These are phyloP conservation scores for Umimayanthus chanpuru DNA, from an alignment of 92 coral and sea anemone species.

Conservation along the genomic window DNA sequence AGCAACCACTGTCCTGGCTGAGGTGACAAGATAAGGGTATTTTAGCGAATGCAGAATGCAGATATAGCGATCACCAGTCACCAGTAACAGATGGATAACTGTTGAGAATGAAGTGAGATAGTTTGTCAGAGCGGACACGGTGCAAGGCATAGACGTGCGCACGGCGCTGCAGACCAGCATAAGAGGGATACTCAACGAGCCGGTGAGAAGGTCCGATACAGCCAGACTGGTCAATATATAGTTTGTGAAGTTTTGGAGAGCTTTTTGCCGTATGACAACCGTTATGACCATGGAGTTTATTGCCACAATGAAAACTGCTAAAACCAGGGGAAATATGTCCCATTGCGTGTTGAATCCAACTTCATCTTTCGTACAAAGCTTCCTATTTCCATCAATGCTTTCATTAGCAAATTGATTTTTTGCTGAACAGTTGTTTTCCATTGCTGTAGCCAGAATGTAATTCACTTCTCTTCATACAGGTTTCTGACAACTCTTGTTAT, in stretches of 20 bases:
- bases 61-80: slow-evolving; percentile 50
- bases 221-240: slow-evolving; percentile 51
- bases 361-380: background rate
- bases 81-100: slow-evolving; percentile 53
- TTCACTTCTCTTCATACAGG: background rate
- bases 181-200: slow-evolving; percentile 47
- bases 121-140: slow-evolving; percentile 41
- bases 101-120: slow-evolving; percentile 55
- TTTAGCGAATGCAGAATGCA: slow-evolving; percentile 51
- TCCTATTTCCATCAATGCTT: background rate
- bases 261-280: slow-evolving; percentile 20
- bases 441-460: background rate
- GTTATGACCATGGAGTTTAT: slow-evolving; percentile 50
- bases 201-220: slow-evolving; percentile 52
- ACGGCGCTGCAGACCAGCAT: slow-evolving; percentile 40
- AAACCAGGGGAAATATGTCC: slow-evolving; percentile 49
- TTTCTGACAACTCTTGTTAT: background rate
- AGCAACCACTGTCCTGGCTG: slow-evolving; percentile 19
- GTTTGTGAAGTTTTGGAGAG: slow-evolving; percentile 51
- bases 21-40: slow-evolving; percentile 44
- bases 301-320: slow-evolving; percentile 48
- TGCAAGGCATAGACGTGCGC: slow-evolving; percentile 21
- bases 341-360: slow-evolving; percentile 36
- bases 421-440: slow-evolving; percentile 1
- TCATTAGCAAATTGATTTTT: background rate